Base-by-base conservation (phyloP, 2,113 vertebrate genomes). In the Bucco capensis region DNA sequence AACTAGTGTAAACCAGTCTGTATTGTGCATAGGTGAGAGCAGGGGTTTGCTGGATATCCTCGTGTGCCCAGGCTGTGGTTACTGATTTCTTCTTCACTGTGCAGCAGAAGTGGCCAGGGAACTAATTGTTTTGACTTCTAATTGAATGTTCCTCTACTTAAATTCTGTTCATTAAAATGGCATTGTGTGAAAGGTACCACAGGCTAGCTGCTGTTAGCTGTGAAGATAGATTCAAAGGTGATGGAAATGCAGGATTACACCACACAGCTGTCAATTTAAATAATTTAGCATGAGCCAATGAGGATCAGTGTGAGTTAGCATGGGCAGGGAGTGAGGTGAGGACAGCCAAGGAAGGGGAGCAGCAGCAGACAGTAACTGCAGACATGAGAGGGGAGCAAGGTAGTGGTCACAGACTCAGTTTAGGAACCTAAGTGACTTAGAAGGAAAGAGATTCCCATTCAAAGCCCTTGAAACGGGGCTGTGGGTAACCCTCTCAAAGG, bases 61-160 rank as follows among this genome's bases (percentile, higher is more conserved):
- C 2, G 47, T 54, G 23, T 1, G 4, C 24, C 9, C 37, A n/a
- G 28, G 46, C 53, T 72, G 56, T 62, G 73, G 14, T 64, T 81
- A 60, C 72, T 11, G 3, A 72, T 86, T 75, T 83, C 44, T 80
- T 44, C 27, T 46, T 67, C n/a, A 12, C 22, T 24, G 14, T 46
- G 67, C 28, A 72, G 72, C 37, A 85, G 47, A 92, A 93, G 42
- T 50, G 58, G 44, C 47, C 37, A 58, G 58, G 82, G 64, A 93
- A 84, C 76, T 83, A 88, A 93, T 86, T 93, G 88, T 94, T 93
- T 90, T 88, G 38, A 66, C 61, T 92, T 90, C 76, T 88, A 74
- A 86, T 94, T 90, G 83, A 79, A 73, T 79, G 74, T 89, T 38
- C 16, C 30, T 50, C 66, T 58, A 28, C 62, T 90, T 92, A 69